Evolutionary conservation across 2,113 vertebrate species (phyloP).

Genomic region (Lipotes vexillifer): DNA sequence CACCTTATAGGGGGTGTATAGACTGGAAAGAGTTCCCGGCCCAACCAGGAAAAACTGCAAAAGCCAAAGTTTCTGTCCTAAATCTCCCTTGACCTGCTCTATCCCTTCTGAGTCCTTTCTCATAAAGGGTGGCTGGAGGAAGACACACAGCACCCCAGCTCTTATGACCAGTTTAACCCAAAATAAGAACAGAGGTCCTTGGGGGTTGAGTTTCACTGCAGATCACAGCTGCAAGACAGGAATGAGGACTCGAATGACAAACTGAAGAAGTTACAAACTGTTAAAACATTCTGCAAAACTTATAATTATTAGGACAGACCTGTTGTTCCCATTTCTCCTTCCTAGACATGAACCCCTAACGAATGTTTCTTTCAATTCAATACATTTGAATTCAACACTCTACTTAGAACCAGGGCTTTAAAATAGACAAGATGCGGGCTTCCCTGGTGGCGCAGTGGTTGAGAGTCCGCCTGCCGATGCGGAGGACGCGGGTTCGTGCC

Average conservation of each 20-base stretch:
- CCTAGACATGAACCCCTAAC: not conserved
- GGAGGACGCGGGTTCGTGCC: too few relatives aligned
- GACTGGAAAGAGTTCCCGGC: not conserved
- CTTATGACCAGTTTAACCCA: not conserved
- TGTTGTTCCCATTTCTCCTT: not conserved
- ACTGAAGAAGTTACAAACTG: not conserved
- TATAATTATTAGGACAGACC: not conserved
- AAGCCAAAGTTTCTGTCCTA: not conserved
- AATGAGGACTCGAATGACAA: not conserved
- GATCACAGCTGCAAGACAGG: not conserved
- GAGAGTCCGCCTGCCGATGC: too few relatives aligned
- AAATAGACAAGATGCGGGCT: not conserved
- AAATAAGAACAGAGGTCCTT: not conserved
- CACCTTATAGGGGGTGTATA: not conserved
- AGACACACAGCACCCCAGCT: not conserved
- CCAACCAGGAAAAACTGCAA: not conserved
- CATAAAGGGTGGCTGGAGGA: not conserved
- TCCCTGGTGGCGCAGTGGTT: too few relatives aligned
- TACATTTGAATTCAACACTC: not conserved
- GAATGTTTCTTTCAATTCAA: not conserved
- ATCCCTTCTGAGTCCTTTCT: not conserved
- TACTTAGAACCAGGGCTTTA: not conserved
- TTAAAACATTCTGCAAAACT: not conserved
- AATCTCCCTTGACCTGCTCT: not conserved
- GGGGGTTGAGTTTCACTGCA: not conserved